Conservation (phyloP, 1,140 invertebrate species). For the Diachasma alloeum region DNA sequence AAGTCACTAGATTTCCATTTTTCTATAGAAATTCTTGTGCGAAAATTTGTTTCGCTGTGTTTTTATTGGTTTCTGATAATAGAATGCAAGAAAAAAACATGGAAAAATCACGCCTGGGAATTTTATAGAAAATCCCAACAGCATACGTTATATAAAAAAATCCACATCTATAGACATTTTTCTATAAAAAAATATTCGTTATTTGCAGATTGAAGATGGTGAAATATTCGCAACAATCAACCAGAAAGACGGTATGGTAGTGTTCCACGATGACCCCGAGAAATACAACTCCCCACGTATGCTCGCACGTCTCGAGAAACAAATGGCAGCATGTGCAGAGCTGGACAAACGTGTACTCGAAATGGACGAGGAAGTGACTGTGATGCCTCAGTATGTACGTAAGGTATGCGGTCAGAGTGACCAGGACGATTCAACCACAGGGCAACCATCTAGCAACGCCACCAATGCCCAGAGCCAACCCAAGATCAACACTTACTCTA, state of each 20-base stretch:
- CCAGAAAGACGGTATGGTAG: slow-evolving; percentile 97
- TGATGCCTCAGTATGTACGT: slow-evolving; percentile 87
- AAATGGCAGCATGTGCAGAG: slow-evolving; percentile 87
- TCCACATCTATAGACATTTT: no score
- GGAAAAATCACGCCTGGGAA: no score
- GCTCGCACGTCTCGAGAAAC: slow-evolving; percentile 84
- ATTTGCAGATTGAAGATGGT: slow-evolving; percentile 89
- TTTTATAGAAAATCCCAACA: no score
- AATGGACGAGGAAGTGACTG: slow-evolving; percentile 94
- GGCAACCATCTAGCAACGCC: slow-evolving; percentile 65
- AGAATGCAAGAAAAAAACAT: no score
- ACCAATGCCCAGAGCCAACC: slow-evolving; percentile 57
- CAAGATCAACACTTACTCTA: slow-evolving; percentile 61
- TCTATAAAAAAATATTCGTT: no score
- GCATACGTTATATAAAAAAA: no score
- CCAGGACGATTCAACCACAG: slow-evolving; percentile 70
- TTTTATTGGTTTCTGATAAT: no score
- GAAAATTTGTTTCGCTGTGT: no score
- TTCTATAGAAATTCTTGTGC: no score
- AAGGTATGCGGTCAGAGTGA: slow-evolving; percentile 72
- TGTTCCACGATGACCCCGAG: slow-evolving; percentile 95
- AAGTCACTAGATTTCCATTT: no score
- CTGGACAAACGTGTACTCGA: slow-evolving; percentile 86
- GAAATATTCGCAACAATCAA: slow-evolving; percentile 98
- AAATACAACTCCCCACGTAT: slow-evolving; percentile 91